These are phyloP conservation scores for Gopherus evgoodei DNA, from an alignment of 2,113 vertebrate genomes.

Conservation along the genomic window DNA sequence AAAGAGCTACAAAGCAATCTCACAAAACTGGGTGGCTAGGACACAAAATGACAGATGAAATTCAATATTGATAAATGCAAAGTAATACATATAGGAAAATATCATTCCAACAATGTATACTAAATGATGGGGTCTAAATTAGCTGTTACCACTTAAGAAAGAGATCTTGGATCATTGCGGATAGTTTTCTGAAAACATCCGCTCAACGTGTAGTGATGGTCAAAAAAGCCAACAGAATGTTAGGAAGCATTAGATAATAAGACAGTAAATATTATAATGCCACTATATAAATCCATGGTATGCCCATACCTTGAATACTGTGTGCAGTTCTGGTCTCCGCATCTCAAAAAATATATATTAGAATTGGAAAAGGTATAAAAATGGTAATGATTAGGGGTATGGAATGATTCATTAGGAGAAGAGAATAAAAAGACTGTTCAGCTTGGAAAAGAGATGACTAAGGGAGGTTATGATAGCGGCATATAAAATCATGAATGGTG, in stretches of 20 bases:
- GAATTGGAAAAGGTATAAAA: background rate
- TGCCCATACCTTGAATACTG: background rate
- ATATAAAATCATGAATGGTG: background rate
- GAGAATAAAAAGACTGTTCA: background rate
- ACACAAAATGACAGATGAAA: background rate
- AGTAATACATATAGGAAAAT: background rate
- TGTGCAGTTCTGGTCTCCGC: background rate
- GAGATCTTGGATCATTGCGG: background rate
- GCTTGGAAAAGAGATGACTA: background rate
- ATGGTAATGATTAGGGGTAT: background rate
- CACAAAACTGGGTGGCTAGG: no score
- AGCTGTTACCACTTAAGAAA: background rate
- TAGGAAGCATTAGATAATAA: background rate
- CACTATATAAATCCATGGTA: background rate
- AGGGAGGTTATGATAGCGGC: background rate
- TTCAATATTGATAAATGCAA: background rate
- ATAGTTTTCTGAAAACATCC: background rate
- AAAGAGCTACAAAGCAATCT: no score
- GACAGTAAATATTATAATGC: background rate
- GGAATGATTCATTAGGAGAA: background rate
- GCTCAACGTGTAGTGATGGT: background rate
- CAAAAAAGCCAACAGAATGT: background rate
- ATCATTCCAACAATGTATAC: background rate
- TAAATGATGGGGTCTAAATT: background rate
- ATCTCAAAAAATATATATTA: background rate